Base-by-base conservation (phyloP, 2,888 invertebrate genomes). In the Coelinius sp. region DNA sequence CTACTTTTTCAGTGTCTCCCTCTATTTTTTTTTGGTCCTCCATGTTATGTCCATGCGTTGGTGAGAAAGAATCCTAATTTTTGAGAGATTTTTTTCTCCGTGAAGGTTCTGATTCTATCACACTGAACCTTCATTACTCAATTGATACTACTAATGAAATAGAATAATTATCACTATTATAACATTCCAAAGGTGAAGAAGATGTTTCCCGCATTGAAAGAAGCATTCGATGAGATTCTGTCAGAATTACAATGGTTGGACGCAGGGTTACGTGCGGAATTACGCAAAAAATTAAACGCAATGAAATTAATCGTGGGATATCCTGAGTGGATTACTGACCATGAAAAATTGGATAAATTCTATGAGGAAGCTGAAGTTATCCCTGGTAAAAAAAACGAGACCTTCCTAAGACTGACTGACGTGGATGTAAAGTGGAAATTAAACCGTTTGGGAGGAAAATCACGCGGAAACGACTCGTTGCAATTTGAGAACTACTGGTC, bases 191-290 rank as follows among this genome's bases (percentile, higher is more conserved):
- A 93, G 93, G 92, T 92, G 0, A 88, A 92, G 78, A 92, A 93
- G 83, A 95, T 96, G 94, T 90, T 95, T 67, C 90, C 91, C 72
- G 93, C 94, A 85, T 92, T 96, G 10, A 90, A 93, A 65, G 88
- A 89, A 10, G 93, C 95, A 1, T 95, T 95, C 88, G 92, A 93
- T 70, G 90, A 90, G 12, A 91, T 93, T 74, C 91, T 95, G 0
- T 86, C 89, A 8, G 89, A 90, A 67, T 88, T 94, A 74, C 91
- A 93, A 68, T 96, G 96, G 96, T 95, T 96, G 95, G 95, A 95
- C 85, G 88, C 88, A 6, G 88, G 88, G 68, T 96, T 95, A 1
- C 91, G 93, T 74, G 87, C 88, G 53, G 91, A 91, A 76, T 95
- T 95, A 0, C 90, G 90, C 67, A 88, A 89, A 80, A 95, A 95